Evolutionary conservation across 2,113 vertebrate genomes (phyloP), one percentile per base, ranked within the genome.

Genomic region (Thinocorus orbignyianus): DNA sequence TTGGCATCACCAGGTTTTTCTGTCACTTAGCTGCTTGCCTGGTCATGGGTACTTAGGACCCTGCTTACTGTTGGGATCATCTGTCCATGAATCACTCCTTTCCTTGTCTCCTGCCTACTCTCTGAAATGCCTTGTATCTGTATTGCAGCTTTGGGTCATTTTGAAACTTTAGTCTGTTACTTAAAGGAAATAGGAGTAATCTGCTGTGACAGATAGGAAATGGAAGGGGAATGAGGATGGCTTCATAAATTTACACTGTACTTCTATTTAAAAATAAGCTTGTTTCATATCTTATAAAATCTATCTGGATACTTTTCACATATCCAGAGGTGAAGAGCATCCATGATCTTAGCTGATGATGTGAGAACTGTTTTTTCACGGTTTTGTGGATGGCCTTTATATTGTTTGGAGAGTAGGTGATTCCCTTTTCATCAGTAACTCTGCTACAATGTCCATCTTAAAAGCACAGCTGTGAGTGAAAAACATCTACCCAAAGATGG

Each of bases 341-440:
- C 1, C 4, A 1, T 17, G 22, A 4, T 57, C 11, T 55, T 57
- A 33, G 39, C 33, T 91, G 65, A 24, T 68, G 52, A 15, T 48
- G 46, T 0, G 26, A 81, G 48, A 93, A 28, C 22, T 72, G 62
- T 41, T 3, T 71, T 78, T 60, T 37, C 10, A 18, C 1, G 1
- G 0, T 54, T 74, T 61, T 65, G 22, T 73, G 72, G 39, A 25
- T 55, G 42, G 30, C 11, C 5, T 0, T 0, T 30, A 5, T 64
- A 12, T 10, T 46, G 2, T 51, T 58, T 24, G 48, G 62, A 48
- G 65, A 68, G 44, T 5, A 81, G 41, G 17, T 54, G 57, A 64
- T 87, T 71, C 42, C 10, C 3, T 54, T 35, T 68, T 82, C 10
- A 23, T 80, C 35, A 57, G 28, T n/a, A 61, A 6, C 33, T 52